Evolutionary conservation across 2,113 vertebrate genomes (phyloP), one percentile per base, ranked within the genome.

Genomic region (Puntigrus tetrazona): DNA sequence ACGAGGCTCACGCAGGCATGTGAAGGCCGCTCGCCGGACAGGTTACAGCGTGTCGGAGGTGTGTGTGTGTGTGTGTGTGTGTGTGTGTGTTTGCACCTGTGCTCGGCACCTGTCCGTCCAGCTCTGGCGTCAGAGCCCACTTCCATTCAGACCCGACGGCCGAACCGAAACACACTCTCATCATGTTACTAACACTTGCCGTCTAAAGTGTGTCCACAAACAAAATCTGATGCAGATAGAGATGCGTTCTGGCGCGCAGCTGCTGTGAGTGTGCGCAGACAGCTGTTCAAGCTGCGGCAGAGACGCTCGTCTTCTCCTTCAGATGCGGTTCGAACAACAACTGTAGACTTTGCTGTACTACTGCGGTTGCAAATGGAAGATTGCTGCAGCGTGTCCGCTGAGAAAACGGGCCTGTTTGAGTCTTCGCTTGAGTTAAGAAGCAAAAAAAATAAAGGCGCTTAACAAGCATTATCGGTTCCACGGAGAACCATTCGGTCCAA

Each of bases 281-380:
- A 94, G 94, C 93, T 93, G 93, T 90, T 85, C 87, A 89, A 86
- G 92, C 92, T 74, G 59, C 83, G 88, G 67, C 78, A 85, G 80
- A n/a, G 20, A 84, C 78, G 47, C 29, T 59, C 50, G 29, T 55
- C 74, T 45, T 85, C 41, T 81, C 65, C 9, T 74, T 73, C 61
- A 25, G 72, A 61, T n/a, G 52, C 29, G 47, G 7, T 41, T 6
- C 9, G 27, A 31, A 47, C 29, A 77, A 82, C 78, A 85, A 76
- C 86, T 82, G 86, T 22, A n/a, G 22, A n/a, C 27, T 63, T 63
- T 4, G 29, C 11, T 63, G 59, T 5, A 5, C 13, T 63, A 52
- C 1, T 52, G 18, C 2, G 10, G 18, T 22, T 55, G 50, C 7
- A 55, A 7, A 55, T 55, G 7, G 7, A 52, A 52, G 50, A 55